phyloP scores from a whole-genome alignment of 2,888 invertebrate species.

The Gastrophysa polygoni region DNA sequence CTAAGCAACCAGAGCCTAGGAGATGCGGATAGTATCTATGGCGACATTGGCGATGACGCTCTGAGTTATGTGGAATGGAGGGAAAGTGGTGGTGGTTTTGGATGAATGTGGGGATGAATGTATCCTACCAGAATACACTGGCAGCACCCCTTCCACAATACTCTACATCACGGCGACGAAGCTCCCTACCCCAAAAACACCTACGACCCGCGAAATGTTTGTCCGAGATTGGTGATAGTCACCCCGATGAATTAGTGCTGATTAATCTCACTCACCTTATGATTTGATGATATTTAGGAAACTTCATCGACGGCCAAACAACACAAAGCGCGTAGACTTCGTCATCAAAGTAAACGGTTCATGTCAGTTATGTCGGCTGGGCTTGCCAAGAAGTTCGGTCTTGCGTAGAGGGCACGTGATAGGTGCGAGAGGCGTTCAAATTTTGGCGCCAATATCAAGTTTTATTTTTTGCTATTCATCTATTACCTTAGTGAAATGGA shows the following conservation, averaged over 20 bases:
- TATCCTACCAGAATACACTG: slow-evolving; percentile 59
- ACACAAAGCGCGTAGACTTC: slow-evolving; percentile 48
- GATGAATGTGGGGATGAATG: slow-evolving; percentile 61
- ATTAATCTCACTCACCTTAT: slow-evolving; percentile 40
- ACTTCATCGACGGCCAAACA: slow-evolving; percentile 32
- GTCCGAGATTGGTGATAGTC: slow-evolving; percentile 46
- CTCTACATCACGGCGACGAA: slow-evolving; percentile 59
- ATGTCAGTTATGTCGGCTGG: slow-evolving; percentile 46
- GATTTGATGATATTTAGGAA: background rate
- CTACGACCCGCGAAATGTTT: slow-evolving; percentile 56
- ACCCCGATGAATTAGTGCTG: slow-evolving; percentile 27
- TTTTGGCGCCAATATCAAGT: slow-evolving; percentile 40
- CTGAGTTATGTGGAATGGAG: slow-evolving; percentile 56
- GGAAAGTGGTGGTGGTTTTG: slow-evolving; percentile 57
- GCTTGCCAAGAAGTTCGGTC: slow-evolving; percentile 45
- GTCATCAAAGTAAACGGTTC: slow-evolving; percentile 51
- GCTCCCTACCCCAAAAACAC: slow-evolving; percentile 59
- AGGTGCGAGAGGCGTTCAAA: slow-evolving; percentile 36
- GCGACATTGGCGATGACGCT: slow-evolving; percentile 57
- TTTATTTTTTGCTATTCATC: no score
- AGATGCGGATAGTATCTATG: slow-evolving; percentile 51
- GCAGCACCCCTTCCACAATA: slow-evolving; percentile 60
- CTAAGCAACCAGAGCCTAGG: slow-evolving; percentile 36
- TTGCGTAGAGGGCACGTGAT: slow-evolving; percentile 51
- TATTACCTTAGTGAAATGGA: background rate